A percentile compares a stretch with the other conserved stretches of the same genome.
Conservation (phyloP, 2,797 vertebrate genomes). For the Eulemur rubriventer region DNA sequence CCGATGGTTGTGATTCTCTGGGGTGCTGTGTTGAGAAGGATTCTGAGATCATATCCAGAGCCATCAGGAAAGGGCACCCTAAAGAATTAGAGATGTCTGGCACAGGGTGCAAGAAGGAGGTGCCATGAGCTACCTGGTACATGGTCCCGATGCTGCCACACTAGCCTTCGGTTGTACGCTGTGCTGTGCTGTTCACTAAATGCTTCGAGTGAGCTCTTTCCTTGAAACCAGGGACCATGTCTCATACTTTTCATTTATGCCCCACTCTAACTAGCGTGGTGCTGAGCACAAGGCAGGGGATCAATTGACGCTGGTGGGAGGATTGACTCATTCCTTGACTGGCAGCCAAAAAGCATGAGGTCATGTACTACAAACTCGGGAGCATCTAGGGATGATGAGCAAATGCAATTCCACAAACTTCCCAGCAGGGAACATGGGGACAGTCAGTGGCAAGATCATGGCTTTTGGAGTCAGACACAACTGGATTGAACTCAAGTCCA, state of each 20-base stretch:
- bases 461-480: neutral
- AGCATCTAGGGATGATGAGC: conserved; percentile 34
- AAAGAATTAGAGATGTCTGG: neutral
- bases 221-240: neutral
- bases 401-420: neutral
- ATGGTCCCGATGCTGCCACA: fast-evolving
- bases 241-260: neutral
- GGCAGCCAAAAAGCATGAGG: conserved; percentile 62
- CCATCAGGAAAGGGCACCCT: neutral
- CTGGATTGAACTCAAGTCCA: neutral
- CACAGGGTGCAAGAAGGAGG: fast-evolving
- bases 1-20: neutral
- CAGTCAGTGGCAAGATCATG: neutral
- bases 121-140: neutral
- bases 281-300: conserved; percentile 2
- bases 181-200: neutral
- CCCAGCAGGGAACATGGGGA: neutral
- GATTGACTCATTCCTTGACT: conserved; percentile 54
- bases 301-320: conserved; percentile 25
- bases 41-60: neutral
- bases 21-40: neutral
- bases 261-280: neutral
- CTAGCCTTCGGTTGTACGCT: neutral
- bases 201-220: neutral
- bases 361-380: conserved; percentile 40